phyloP scores from a whole-genome alignment of 1,140 invertebrate genomes.

The Vollenhovia emeryi region DNA sequence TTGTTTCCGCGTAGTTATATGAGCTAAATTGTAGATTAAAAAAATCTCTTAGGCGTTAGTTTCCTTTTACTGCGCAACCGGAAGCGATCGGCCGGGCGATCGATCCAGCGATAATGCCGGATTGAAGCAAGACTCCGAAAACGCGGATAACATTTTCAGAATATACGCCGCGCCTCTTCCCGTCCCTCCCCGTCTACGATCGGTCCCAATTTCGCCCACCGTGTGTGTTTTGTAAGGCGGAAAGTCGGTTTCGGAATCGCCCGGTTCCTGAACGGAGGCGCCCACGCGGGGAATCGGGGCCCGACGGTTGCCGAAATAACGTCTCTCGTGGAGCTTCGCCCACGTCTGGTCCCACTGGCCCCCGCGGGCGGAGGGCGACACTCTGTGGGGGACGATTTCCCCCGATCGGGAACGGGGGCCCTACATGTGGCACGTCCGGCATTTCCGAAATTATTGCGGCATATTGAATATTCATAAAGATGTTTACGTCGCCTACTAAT shows the following conservation, averaged over 20 bases:
- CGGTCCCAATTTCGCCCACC: conserved; percentile 63
- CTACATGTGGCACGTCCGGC: conserved; percentile 43
- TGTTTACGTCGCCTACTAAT: conserved; percentile 52
- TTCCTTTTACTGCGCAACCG: no score
- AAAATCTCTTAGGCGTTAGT: no score
- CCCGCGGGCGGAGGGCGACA: conserved; percentile 4
- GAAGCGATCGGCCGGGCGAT: conserved; percentile 73
- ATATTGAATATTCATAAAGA: conserved; percentile 49
- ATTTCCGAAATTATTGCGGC: conserved; percentile 52
- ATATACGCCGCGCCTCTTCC: background rate
- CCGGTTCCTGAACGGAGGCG: conserved; percentile 45
- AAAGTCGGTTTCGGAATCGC: conserved; percentile 73
- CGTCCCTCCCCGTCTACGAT: conserved; percentile 1
- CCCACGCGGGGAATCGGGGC: conserved; percentile 59
- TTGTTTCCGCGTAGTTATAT: no score
- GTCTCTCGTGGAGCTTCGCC: conserved; percentile 68
- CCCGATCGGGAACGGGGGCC: background rate
- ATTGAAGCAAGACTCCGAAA: conserved; percentile 14
- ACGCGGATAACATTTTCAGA: conserved; percentile 36
- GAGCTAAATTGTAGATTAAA: no score
- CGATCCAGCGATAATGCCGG: conserved; percentile 71
- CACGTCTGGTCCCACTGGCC: conserved; percentile 52
- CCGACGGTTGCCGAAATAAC: conserved; percentile 67
- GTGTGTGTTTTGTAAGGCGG: conserved; percentile 67
- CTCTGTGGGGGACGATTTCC: background rate